phyloP scores from a whole-genome alignment of 2,888 invertebrate genomes.

The Philereme transversata region DNA sequence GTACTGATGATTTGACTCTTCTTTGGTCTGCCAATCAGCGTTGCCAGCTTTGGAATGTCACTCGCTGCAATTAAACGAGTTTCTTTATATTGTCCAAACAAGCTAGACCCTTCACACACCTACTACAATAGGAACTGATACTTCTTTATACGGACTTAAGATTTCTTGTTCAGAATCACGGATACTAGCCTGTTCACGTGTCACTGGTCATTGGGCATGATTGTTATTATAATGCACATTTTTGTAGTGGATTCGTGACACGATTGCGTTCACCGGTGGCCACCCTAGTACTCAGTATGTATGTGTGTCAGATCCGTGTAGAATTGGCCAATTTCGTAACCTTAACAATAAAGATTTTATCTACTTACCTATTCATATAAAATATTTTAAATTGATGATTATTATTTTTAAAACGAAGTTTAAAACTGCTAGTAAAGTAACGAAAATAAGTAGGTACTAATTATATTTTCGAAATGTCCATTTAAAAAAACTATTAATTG shows the following conservation, averaged over 20 bases:
- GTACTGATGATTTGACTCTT: slow-evolving; percentile 55
- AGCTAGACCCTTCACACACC: slow-evolving; percentile 36
- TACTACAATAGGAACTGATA: slow-evolving; percentile 22
- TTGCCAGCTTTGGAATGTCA: slow-evolving; percentile 58
- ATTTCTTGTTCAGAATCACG: slow-evolving; percentile 34
- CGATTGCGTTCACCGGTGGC: slow-evolving; percentile 49
- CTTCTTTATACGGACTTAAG: slow-evolving; percentile 30
- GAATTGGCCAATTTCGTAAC: neutral
- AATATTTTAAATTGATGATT: no score
- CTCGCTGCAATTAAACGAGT: slow-evolving; percentile 49
- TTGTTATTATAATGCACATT: slow-evolving; percentile 45
- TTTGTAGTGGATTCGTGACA: slow-evolving; percentile 57
- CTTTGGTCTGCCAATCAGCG: slow-evolving; percentile 57
- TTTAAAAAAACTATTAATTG: no score
- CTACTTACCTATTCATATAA: no score
- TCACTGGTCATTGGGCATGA: slow-evolving; percentile 27
- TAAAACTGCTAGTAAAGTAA: no score
- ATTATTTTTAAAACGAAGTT: no score
- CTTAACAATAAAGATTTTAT: no score
- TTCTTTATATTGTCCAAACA: slow-evolving; percentile 46
- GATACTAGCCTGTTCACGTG: slow-evolving; percentile 31
- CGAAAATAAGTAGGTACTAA: no score
- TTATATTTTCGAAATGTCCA: no score
- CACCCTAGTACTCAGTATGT: slow-evolving; percentile 32
- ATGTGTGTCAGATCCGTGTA: slow-evolving; percentile 18